Conservation (phyloP, 2,888 invertebrate species). For the Calameuta idolon region DNA sequence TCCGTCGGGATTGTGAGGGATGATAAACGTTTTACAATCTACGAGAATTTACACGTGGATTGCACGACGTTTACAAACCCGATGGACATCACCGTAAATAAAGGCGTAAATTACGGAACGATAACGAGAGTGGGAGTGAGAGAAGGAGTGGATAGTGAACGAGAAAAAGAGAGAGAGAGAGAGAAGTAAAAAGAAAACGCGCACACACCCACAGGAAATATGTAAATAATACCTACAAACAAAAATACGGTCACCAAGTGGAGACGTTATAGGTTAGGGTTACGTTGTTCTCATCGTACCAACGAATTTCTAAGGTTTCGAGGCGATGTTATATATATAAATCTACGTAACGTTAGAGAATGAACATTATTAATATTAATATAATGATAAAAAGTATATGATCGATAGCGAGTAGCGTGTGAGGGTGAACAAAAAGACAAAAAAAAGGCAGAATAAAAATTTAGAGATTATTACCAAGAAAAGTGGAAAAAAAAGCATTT, state of each 20-base stretch:
- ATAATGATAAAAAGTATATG: slow-evolving; percentile 37
- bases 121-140: neutral
- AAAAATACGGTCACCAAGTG: slow-evolving; percentile 20
- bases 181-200: neutral
- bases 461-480: slow-evolving; percentile 38
- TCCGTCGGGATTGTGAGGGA: neutral
- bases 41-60: neutral
- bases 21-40: neutral
- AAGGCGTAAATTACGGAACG: neutral
- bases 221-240: slow-evolving; percentile 24
- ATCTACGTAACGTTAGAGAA: slow-evolving; percentile 39
- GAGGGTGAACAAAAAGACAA: slow-evolving; percentile 43
- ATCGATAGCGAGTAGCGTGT: slow-evolving; percentile 57
- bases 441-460: slow-evolving; percentile 25
- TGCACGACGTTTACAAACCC: neutral
- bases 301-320: slow-evolving; percentile 36
- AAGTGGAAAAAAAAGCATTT: slow-evolving; percentile 66
- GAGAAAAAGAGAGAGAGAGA: too few species aligned
- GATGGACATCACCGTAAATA: neutral
- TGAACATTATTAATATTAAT: slow-evolving; percentile 40
- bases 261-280: slow-evolving; percentile 1
- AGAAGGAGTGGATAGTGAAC: neutral
- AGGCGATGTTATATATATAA: slow-evolving; percentile 34
- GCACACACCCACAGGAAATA: slow-evolving; percentile 21
- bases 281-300: slow-evolving; percentile 26